phyloP scores from a whole-genome alignment of 2,113 vertebrate genomes.

The Clarias batrachus region DNA sequence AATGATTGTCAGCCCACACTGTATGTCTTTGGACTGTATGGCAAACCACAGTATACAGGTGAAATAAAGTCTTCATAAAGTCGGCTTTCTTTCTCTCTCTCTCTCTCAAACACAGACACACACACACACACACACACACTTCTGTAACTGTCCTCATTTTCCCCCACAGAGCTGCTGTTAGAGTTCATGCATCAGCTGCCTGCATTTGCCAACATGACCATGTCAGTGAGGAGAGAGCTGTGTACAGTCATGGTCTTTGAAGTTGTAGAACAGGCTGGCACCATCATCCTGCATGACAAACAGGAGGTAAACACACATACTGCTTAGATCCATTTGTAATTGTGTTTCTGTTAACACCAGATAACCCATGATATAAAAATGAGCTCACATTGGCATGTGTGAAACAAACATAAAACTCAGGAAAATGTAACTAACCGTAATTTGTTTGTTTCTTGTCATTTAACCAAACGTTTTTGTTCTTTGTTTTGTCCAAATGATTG shows the following conservation, averaged over 20 bases:
- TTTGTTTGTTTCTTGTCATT: no score
- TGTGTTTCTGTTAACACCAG: background rate
- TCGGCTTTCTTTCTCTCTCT: no score
- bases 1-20: no score
- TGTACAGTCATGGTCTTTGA: conserved; percentile 97
- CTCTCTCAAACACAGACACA: background rate
- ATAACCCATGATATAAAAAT: background rate
- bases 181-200: conserved; percentile 98
- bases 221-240: conserved; percentile 92
- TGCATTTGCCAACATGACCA: conserved; percentile 97
- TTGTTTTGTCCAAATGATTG: no score
- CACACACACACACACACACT: background rate
- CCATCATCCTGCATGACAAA: conserved; percentile 85
- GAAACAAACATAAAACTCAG: no score
- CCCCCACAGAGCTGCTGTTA: conserved; percentile 83
- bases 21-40: no score
- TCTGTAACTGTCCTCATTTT: no score
- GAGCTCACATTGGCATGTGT: no score
- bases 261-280: conserved; percentile 90
- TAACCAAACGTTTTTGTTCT: no score
- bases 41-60: no score
- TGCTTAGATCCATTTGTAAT: background rate
- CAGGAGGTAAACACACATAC: conserved; percentile 79
- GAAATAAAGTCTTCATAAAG: no score
- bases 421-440: no score